Evolutionary conservation across 2,888 invertebrate genomes (phyloP), one percentile per base, ranked within the genome.

Genomic region (Zygothrica quintamaculata): DNA sequence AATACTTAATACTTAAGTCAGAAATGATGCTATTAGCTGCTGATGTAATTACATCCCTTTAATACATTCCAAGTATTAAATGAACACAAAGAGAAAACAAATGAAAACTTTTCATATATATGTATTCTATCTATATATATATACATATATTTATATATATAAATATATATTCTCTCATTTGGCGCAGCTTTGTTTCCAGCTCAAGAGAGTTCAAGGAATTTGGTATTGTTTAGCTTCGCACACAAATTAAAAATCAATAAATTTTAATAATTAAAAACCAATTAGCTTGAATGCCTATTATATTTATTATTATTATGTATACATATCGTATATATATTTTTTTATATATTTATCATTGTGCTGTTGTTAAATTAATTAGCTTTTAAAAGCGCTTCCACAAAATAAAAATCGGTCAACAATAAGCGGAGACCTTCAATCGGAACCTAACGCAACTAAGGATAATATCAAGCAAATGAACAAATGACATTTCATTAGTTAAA

Each of bases 231-330:
- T 8, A 42, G 52, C 36, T 60, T 66, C 57, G 77, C 64, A 64
- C 59, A 71, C 50, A 61, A 72, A 79, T 65, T 69, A 79, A 84
- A 80, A 74, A 77, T 81, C 81, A 70, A 77, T 84, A 66, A 78
- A 72, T 82, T 72, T 61, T 40, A 62, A 72, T 78, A 79, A 79
- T 79, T 78, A 78, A 85, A 74, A 72, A 62, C 53, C 69, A 84
- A 78, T 78, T 72, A 84, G 58, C 61, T 48, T 15, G 33, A 42
- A 40, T 62, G 69, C 56, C 62, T 50, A 72, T 48, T 72, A 51
- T 60, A 36, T 33, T 58, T 52, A 42, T 3, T 40, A 18, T 9
- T n/a, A n/a, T n/a, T n/a, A n/a, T n/a, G n/a, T n/a, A n/a, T n/a
- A n/a, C n/a, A n/a, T n/a, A n/a, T 58, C 5, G 6, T 36, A 15